Conservation (phyloP, 2,888 invertebrate genomes). For the Scaptodrosophila latifasciaeformis region DNA sequence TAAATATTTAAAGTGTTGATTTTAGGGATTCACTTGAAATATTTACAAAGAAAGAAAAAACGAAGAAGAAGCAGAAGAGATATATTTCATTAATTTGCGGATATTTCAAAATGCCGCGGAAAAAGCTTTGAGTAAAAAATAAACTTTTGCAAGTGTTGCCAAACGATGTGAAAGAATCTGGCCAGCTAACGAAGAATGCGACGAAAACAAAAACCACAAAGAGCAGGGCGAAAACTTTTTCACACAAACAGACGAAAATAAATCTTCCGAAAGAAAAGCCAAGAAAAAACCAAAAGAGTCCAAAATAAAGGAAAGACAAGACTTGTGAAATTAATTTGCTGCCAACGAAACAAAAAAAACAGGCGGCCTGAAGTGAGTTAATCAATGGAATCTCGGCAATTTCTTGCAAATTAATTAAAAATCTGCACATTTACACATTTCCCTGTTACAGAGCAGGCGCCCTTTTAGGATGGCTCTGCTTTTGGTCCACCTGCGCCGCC, state of each 20-base stretch:
- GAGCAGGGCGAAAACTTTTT: slow-evolving; percentile 11
- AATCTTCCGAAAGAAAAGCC: background rate
- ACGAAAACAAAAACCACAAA: slow-evolving; percentile 46
- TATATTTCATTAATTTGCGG: too few species aligned
- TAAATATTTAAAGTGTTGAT: slow-evolving; percentile 6
- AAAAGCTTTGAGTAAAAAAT: slow-evolving; percentile 25
- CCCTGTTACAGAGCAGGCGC: background rate
- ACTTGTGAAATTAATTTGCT: slow-evolving; percentile 4
- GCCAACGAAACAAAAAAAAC: background rate
- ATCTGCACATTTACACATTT: too few species aligned
- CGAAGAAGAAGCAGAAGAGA: too few species aligned
- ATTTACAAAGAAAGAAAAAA: background rate
- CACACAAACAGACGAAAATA: slow-evolving; percentile 23
- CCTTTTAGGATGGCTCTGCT: slow-evolving; percentile 64
- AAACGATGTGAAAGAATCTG: slow-evolving; percentile 11
- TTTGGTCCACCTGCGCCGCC: slow-evolving; percentile 72
- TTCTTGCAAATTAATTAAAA: slow-evolving; percentile 1
- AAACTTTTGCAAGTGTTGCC: slow-evolving; percentile 44
- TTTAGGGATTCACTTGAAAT: background rate
- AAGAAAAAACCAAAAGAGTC: slow-evolving; percentile 7
- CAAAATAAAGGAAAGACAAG: slow-evolving; percentile 3
- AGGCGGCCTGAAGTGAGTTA: background rate
- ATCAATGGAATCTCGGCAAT: background rate
- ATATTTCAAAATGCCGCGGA: slow-evolving; percentile 32
- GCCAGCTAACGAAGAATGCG: slow-evolving; percentile 30